A percentile compares a stretch with the other conserved stretches of the same genome.
Evolutionary conservation across 2,797 vertebrate genomes (phyloP).

Genomic region (Crypturellus tataupa): DNA sequence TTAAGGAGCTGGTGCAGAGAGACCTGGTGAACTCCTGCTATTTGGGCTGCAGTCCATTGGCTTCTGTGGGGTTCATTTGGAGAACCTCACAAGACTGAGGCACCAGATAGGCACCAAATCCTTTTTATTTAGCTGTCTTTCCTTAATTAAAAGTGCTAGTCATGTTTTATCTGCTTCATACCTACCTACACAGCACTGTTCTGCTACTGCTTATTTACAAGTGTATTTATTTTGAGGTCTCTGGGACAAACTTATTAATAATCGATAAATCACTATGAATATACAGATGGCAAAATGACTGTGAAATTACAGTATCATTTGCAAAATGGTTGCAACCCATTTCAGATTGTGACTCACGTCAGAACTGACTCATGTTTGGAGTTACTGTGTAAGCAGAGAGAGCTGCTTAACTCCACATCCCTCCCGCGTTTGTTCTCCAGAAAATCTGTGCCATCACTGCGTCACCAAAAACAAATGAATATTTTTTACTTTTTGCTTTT

Average conservation of each 20-base stretch:
- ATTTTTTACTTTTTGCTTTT: not conserved
- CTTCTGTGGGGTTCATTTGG: not conserved
- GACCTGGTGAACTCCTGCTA: accelerated
- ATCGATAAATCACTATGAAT: not conserved
- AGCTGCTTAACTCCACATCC: not conserved
- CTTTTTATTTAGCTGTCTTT: not conserved
- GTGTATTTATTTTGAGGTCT: not conserved
- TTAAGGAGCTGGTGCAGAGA: not conserved
- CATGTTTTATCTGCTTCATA: not conserved
- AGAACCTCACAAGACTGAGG: not conserved
- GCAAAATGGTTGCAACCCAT: not conserved
- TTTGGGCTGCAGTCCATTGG: accelerated
- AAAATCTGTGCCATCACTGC: not conserved
- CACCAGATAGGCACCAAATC: no score
- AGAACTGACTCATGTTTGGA: not conserved
- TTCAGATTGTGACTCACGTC: conserved; percentile 7
- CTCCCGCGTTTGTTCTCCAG: not conserved
- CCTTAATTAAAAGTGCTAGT: not conserved
- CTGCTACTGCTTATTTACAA: not conserved
- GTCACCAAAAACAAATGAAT: not conserved
- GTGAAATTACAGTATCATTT: not conserved
- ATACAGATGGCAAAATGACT: not conserved
- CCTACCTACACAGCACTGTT: not conserved
- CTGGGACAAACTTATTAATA: not conserved
- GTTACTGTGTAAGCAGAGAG: not conserved